Evolutionary conservation across 2,888 invertebrate species (phyloP).

Genomic region (Amphipyra tragopoginis): DNA sequence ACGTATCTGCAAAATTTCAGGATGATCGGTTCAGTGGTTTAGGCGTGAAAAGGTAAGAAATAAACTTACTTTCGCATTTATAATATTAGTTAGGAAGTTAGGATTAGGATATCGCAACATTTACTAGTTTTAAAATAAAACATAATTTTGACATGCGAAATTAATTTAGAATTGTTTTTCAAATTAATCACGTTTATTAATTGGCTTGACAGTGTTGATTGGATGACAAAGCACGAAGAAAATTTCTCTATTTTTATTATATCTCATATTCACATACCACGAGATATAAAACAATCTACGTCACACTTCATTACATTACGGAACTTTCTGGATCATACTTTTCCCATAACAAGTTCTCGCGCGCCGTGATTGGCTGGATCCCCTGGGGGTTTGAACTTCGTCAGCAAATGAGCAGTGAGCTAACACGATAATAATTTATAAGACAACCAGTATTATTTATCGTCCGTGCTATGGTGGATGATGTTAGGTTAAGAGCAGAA

Average conservation of each 20-base stretch:
- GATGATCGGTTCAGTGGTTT: too few species aligned
- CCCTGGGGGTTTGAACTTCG: slow-evolving; percentile 86
- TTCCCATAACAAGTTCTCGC: slow-evolving; percentile 86
- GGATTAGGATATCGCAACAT: too few species aligned
- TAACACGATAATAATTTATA: slow-evolving; percentile 88
- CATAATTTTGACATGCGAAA: background rate
- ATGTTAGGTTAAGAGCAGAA: slow-evolving; percentile 54
- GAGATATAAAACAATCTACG: slow-evolving; percentile 59
- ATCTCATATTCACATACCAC: slow-evolving; percentile 16
- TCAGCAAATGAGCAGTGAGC: slow-evolving; percentile 90
- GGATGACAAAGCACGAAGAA: too few species aligned
- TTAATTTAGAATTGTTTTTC: too few species aligned
- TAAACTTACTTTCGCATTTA: too few species aligned
- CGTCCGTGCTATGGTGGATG: slow-evolving; percentile 73
- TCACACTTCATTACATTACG: slow-evolving; percentile 62
- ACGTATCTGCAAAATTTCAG: too few species aligned
- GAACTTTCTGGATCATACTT: slow-evolving; percentile 69
- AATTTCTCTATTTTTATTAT: too few species aligned
- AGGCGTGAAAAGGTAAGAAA: too few species aligned
- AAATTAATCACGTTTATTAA: too few species aligned
- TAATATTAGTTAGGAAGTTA: too few species aligned
- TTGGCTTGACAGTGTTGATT: too few species aligned
- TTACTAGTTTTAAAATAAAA: too few species aligned
- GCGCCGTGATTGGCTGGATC: slow-evolving; percentile 86
- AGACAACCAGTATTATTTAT: slow-evolving; percentile 86